These are phyloP conservation scores for Lasioglossum lativentre DNA, from an alignment of 2,888 invertebrate species.

Conservation along the genomic window DNA sequence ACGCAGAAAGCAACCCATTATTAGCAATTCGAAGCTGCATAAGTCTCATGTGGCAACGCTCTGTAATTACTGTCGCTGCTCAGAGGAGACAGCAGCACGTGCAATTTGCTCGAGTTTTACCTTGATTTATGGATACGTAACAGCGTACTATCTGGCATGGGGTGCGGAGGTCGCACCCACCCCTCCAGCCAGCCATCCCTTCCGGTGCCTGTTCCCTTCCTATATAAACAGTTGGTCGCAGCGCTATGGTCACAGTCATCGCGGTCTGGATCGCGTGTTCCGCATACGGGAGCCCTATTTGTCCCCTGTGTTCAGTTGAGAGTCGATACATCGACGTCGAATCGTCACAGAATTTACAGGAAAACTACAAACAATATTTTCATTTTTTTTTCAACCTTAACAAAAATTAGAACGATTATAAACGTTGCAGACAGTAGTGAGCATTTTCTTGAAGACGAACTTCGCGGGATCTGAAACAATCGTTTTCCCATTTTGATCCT, in stretches of 20 bases:
- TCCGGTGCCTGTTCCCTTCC: conserved; percentile 66
- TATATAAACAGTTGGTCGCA: conserved; percentile 78
- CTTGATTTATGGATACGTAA: conserved; percentile 70
- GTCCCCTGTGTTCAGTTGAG: conserved; percentile 71
- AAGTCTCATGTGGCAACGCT: conserved; percentile 44
- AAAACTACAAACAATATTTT: neutral
- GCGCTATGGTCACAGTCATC: conserved; percentile 81
- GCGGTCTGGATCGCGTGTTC: conserved; percentile 81
- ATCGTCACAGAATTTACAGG: neutral
- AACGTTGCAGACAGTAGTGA: neutral
- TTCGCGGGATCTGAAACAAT: neutral
- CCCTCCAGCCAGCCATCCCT: conserved; percentile 71
- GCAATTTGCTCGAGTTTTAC: conserved; percentile 56
- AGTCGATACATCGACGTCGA: conserved; percentile 74
- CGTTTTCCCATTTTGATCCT: neutral
- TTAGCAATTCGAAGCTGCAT: neutral
- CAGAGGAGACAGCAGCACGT: conserved; percentile 49
- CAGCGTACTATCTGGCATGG: conserved; percentile 68
- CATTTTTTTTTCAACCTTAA: neutral
- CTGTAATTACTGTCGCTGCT: conserved; percentile 47
- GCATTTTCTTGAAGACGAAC: neutral
- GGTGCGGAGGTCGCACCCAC: conserved; percentile 71
- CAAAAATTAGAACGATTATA: neutral
- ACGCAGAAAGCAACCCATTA: neutral
- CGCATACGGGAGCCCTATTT: conserved; percentile 69